Conservation (phyloP, 2,113 vertebrate species). For the Catharus bicknelli region DNA sequence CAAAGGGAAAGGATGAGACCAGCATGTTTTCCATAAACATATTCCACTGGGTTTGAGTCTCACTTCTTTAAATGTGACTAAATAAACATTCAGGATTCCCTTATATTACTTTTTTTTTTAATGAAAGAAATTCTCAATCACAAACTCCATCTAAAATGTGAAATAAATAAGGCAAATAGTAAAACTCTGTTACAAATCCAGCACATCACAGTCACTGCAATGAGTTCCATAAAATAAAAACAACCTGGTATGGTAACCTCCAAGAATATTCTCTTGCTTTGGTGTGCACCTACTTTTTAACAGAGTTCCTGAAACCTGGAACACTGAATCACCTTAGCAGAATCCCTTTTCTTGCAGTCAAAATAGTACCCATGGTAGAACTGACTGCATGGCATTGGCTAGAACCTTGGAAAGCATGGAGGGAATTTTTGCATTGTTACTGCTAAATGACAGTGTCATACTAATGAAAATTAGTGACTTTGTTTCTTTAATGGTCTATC, state of each 20-base stretch:
- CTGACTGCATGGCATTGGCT: not conserved
- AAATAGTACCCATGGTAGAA: not conserved
- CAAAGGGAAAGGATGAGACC: not conserved
- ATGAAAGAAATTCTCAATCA: not conserved
- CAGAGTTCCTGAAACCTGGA: not conserved
- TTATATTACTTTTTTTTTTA: not conserved
- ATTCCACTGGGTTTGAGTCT: not conserved
- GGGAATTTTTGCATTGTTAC: not conserved
- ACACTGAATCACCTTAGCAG: not conserved
- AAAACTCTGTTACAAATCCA: not conserved
- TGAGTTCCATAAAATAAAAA: not conserved
- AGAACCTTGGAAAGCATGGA: not conserved
- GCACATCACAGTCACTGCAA: not conserved
- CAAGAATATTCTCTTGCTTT: not conserved
- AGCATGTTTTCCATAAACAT: not conserved
- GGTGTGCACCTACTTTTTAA: not conserved
- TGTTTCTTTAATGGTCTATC: not conserved
- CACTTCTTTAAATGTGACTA: not conserved
- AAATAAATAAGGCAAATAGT: not conserved
- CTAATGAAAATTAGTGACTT: not conserved
- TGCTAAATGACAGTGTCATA: not conserved
- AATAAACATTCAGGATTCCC: not conserved
- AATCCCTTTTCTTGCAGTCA: not conserved
- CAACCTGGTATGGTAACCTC: not conserved
- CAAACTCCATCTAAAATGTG: not conserved